Percentiles rank a stretch among this genome's conserved stretches.
Evolutionary conservation across 2,888 invertebrate genomes (phyloP).

Genomic region (Pseudococcus viburni): DNA sequence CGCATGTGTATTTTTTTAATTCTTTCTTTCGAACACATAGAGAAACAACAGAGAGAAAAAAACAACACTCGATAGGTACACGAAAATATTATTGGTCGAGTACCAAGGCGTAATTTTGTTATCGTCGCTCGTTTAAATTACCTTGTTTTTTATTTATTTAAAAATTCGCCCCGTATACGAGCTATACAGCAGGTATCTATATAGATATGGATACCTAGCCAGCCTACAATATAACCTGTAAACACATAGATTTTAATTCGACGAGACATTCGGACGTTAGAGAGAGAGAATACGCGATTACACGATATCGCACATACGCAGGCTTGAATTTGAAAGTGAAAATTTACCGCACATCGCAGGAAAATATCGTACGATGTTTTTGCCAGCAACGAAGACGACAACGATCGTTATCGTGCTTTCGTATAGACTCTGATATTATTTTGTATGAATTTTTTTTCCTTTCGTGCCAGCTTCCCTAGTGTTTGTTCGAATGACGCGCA

Average conservation of each 20-base stretch:
- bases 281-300: neutral
- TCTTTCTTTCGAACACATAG: neutral
- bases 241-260: neutral
- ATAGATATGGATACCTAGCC: neutral
- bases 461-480: neutral
- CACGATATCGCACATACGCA: neutral
- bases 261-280: slow-evolving; percentile 1
- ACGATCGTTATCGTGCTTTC: slow-evolving; percentile 3
- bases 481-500: slow-evolving; percentile 13
- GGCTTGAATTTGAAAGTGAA: neutral
- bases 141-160: slow-evolving; percentile 34
- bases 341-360: neutral
- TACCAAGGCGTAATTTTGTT: slow-evolving; percentile 47
- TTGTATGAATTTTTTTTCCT: neutral
- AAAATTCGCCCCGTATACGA: neutral
- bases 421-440: neutral
- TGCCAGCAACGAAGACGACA: slow-evolving; percentile 35
- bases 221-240: neutral
- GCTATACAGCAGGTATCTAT: neutral
- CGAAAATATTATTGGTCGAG: slow-evolving; percentile 49
- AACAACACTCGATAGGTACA: slow-evolving; percentile 26
- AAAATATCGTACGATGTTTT: slow-evolving; percentile 51
- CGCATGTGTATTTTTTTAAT: neutral
- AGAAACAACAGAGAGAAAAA: neutral
- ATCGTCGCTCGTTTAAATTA: slow-evolving; percentile 37